These are phyloP conservation scores for Camelus dromedarius DNA, from an alignment of 2,113 vertebrate genomes.

Conservation along the genomic window DNA sequence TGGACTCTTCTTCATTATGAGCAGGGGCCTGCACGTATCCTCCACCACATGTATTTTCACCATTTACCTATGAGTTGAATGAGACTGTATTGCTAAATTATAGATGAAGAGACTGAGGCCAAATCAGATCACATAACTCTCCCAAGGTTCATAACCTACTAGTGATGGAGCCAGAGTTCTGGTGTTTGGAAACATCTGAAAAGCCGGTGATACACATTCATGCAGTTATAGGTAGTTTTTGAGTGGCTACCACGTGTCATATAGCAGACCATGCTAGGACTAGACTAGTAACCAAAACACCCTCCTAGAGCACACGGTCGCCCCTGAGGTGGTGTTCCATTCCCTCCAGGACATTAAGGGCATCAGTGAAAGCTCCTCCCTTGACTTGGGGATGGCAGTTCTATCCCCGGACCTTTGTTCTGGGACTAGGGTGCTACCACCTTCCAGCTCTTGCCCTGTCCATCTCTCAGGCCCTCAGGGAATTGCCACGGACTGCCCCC, in stretches of 20 bases:
- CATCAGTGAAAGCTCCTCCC: not conserved
- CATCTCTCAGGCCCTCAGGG: not conserved
- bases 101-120: not conserved
- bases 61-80: not conserved
- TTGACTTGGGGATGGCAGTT: not conserved
- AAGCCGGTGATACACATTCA: not conserved
- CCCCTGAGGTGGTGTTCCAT: fast-evolving
- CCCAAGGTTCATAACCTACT: not conserved
- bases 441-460: not conserved
- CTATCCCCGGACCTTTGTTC: not conserved
- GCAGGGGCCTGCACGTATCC: not conserved
- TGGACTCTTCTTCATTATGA: not conserved
- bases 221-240: not conserved
- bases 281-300: not conserved
- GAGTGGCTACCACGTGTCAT: not conserved
- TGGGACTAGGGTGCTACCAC: not conserved
- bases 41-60: not conserved
- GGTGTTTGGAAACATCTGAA: not conserved
- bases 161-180: not conserved
- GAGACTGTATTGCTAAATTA: not conserved
- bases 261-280: fast-evolving
- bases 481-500: fast-evolving
- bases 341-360: too few relatives aligned
- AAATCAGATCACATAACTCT: not conserved
- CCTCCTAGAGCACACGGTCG: not conserved